These are phyloP conservation scores for Merluccius polli DNA, from an alignment of 2,797 vertebrate genomes.

Conservation along the genomic window DNA sequence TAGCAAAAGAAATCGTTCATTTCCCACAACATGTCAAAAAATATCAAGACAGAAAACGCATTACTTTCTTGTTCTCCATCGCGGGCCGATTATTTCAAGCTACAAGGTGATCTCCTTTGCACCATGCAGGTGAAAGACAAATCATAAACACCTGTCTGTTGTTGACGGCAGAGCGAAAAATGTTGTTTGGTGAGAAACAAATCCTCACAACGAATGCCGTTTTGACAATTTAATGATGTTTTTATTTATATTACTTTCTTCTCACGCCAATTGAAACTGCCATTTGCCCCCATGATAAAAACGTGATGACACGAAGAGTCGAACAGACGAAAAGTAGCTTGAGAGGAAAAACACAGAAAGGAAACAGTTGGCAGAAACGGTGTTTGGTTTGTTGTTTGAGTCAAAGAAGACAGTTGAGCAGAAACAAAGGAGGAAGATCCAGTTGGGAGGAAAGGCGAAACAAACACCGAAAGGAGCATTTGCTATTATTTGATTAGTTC, in stretches of 20 bases:
- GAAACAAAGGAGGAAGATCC: conserved; percentile 19
- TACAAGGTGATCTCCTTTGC: not conserved
- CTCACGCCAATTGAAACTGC: not conserved
- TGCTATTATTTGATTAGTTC: conserved; percentile 1
- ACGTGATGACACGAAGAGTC: not conserved
- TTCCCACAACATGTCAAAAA: not conserved
- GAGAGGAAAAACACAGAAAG: conserved; percentile 20
- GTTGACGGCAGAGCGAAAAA: not conserved
- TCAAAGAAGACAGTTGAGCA: conserved; percentile 20
- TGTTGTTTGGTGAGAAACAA: not conserved
- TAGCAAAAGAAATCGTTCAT: not conserved
- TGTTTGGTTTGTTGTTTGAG: conserved; percentile 32
- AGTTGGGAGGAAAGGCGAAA: conserved; percentile 18
- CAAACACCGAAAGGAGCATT: conserved; percentile 8
- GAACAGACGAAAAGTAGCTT: not conserved
- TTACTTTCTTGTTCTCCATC: not conserved
- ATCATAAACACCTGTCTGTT: not conserved
- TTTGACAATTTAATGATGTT: not conserved
- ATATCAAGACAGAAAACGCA: not conserved
- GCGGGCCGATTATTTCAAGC: not conserved
- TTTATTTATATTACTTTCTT: not conserved
- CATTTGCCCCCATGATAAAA: too few relatives aligned
- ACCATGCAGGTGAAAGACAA: not conserved
- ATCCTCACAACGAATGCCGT: not conserved
- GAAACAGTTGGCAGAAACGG: conserved; percentile 24